Conservation (phyloP, 2,888 invertebrate genomes). For the Calliopum simillimum region DNA sequence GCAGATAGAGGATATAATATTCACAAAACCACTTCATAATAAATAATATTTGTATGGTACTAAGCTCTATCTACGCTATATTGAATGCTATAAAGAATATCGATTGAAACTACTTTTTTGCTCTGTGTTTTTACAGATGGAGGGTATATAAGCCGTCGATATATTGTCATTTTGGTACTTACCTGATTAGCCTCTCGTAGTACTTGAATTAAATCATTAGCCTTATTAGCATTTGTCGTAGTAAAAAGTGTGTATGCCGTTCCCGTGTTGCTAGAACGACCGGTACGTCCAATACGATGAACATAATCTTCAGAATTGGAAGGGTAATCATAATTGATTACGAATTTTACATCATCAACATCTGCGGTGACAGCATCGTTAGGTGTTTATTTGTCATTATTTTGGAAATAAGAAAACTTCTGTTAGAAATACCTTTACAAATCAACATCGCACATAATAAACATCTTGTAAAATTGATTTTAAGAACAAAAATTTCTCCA, state of each 20-base stretch:
- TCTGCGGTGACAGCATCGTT: constrained; percentile 71
- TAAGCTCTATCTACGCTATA: too few species aligned
- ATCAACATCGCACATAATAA: constrained; percentile 40
- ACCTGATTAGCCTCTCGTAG: constrained; percentile 93
- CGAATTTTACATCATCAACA: constrained; percentile 99
- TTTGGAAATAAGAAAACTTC: constrained; percentile 32
- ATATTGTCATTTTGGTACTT: constrained; percentile 29
- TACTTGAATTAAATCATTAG: constrained; percentile 90
- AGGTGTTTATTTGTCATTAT: too few species aligned
- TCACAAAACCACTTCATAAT: too few species aligned
- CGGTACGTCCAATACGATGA: constrained; percentile 92
- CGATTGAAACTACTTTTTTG: too few species aligned
- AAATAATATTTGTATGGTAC: too few species aligned
- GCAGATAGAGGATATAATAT: too few species aligned
- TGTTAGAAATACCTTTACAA: constrained; percentile 31
- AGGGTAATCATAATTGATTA: constrained; percentile 98
- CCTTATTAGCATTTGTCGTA: constrained; percentile 89
- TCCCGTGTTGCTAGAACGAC: constrained; percentile 90
- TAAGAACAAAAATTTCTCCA: constrained; percentile 66
- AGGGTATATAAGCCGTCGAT: neutral
- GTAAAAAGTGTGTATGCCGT: constrained; percentile 98
- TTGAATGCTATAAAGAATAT: too few species aligned
- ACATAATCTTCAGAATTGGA: constrained; percentile 98
- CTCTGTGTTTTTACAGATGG: too few species aligned
- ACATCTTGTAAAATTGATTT: constrained; percentile 45